Evolutionary conservation across 2,113 vertebrate species (phyloP), one percentile per base, ranked within the genome.

Genomic region (Trichomycterus rosablanca): DNA sequence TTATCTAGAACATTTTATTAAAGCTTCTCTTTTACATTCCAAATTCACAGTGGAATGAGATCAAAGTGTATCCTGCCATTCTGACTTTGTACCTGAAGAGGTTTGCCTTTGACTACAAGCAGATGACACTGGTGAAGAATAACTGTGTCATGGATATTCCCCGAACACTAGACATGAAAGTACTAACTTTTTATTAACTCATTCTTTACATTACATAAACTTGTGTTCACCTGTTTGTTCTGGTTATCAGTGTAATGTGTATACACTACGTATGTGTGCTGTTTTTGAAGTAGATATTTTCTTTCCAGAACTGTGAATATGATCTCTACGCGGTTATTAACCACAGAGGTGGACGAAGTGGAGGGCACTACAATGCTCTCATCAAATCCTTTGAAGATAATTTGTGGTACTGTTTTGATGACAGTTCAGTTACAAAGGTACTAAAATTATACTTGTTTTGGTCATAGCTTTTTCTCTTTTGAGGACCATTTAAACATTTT

Each of bases 51-150:
- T 43, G 45, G 44, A 79, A 30, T 49, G 30, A 80, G 15, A n/a
- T 85, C 1, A 57, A 56, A 5, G 12, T 26, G 24, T 74, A 71
- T 52, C 84, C 85, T 56, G 73, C 76, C 5, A 74, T 84, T 44
- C 34, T 87, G 66, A 64, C 66, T 52, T 63, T 87, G 57, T 76
- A 83, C 50, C 70, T 83, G 40, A 87, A 84, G 74, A 78, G 83
- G 51, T 87, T 84, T 67, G 46, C 75, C 14, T 82, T 83, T 54
- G 52, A 5, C 71, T 78, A 75, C 22, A 0, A 0, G 1, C 16
- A 2, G 46, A 81, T 76, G 83, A 44, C 22, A 0, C 72, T 75
- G 6, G 37, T 78, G 30, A 87, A 87, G 73, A 79, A 30, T 51
- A 22, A 56, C 48, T 10, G 49, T 14, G 0, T 0, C 6, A 76